These are phyloP conservation scores for Clanis bilineata DNA, from an alignment of 2,888 invertebrate species.

Conservation along the genomic window DNA sequence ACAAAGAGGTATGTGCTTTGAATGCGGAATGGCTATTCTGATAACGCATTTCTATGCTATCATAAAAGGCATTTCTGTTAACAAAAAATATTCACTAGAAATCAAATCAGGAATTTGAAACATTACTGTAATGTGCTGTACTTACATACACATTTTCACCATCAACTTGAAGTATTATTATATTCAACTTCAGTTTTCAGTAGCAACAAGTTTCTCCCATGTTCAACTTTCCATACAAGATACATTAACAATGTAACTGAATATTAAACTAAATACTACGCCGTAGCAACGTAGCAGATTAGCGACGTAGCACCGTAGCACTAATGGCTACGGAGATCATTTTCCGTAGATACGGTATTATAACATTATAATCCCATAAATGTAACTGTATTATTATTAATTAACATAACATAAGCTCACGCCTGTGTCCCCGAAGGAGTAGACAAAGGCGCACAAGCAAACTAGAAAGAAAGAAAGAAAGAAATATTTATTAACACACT, in stretches of 20 bases:
- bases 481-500: too few species aligned
- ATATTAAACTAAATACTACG: background rate
- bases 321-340: conserved; percentile 10
- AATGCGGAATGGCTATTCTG: too few species aligned
- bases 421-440: too few species aligned
- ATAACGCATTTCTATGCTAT: too few species aligned
- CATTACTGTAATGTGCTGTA: background rate
- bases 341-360: background rate
- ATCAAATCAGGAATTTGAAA: too few species aligned
- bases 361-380: conserved; percentile 2
- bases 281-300: background rate
- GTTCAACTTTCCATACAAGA: background rate
- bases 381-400: background rate
- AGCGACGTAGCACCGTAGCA: background rate
- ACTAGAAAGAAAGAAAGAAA: too few species aligned
- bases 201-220: background rate
- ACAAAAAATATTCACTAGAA: too few species aligned
- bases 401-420: too few species aligned
- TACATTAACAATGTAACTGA: background rate
- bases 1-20: too few species aligned
- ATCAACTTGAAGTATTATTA: background rate
- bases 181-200: background rate
- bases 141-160: background rate
- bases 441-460: too few species aligned
- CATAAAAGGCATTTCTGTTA: too few species aligned